A percentile compares a stretch with the other conserved stretches of the same genome.
phyloP scores from a whole-genome alignment of 2,113 vertebrate genomes.

The Cinclus mexicanus region DNA sequence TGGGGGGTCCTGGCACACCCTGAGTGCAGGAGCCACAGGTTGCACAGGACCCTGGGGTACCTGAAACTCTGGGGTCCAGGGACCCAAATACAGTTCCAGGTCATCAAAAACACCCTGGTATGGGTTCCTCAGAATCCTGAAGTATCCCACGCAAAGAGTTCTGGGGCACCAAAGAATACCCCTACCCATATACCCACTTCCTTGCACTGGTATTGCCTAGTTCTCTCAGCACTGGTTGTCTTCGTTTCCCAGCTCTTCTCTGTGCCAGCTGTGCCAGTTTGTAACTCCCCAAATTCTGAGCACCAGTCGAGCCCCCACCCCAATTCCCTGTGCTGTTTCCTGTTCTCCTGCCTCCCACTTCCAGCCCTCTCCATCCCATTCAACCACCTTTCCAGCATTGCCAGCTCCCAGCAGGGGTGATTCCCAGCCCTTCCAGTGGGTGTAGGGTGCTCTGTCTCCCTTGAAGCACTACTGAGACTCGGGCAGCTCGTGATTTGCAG shows the following conservation, averaged over 20 bases:
- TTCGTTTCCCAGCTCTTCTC: background rate
- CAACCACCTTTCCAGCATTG: background rate
- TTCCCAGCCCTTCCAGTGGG: background rate
- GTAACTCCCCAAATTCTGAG: background rate
- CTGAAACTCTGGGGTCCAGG: background rate
- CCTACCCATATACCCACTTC: no score
- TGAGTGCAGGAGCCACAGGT: background rate
- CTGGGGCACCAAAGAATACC: background rate
- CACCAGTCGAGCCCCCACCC: background rate
- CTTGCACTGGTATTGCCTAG: background rate
- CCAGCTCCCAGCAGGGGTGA: background rate
- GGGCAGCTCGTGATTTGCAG: background rate
- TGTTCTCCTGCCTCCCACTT: background rate
- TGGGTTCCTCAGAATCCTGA: no score
- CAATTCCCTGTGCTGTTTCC: background rate
- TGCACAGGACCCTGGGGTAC: background rate
- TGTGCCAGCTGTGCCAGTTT: background rate
- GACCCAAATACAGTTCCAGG: background rate
- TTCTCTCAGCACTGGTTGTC: background rate
- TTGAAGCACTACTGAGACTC: rapidly evolving
- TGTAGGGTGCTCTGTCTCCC: background rate
- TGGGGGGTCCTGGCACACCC: background rate
- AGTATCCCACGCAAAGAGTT: background rate
- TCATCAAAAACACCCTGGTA: background rate
- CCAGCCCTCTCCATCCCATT: background rate